A percentile compares a stretch with the other conserved stretches of the same genome.
Evolutionary conservation across 92 coral and sea anemone species (phyloP).

Genomic region (Ricordea florida): DNA sequence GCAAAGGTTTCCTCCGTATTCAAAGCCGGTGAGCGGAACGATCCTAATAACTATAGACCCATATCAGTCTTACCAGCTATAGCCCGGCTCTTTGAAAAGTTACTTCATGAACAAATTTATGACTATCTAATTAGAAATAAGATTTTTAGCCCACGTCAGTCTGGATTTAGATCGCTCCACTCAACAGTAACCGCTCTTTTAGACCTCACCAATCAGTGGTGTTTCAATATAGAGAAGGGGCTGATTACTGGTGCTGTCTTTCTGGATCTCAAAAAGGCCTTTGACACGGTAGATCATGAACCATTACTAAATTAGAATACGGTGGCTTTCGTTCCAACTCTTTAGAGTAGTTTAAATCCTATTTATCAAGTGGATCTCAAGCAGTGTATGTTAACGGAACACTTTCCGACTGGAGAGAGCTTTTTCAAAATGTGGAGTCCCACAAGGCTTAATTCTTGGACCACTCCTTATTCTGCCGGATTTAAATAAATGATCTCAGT

Average conservation of each 20-base stretch:
- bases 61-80: conserved; percentile 13
- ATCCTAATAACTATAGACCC: conserved; percentile 16
- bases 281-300: not conserved
- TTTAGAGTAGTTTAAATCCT: not conserved
- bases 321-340: too few relatives aligned
- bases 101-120: not conserved
- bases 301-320: too few relatives aligned
- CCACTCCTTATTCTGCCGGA: not conserved
- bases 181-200: conserved; percentile 6
- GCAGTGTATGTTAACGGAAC: not conserved
- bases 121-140: not conserved
- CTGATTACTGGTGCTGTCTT: conserved; percentile 4
- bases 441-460: not conserved
- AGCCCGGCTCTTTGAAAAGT: not conserved
- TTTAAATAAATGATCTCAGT: not conserved
- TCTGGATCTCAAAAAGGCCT: not conserved
- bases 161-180: too few relatives aligned
- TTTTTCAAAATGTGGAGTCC: too few relatives aligned
- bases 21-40: conserved; percentile 14
- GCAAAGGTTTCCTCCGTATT: conserved; percentile 25
- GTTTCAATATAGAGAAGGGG: conserved; percentile 1
- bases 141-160: not conserved
- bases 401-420: too few relatives aligned
- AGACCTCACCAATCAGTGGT: conserved; percentile 8
- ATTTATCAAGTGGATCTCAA: not conserved